Base-by-base conservation (phyloP, 2,113 vertebrate genomes). In the Chauna torquata region DNA sequence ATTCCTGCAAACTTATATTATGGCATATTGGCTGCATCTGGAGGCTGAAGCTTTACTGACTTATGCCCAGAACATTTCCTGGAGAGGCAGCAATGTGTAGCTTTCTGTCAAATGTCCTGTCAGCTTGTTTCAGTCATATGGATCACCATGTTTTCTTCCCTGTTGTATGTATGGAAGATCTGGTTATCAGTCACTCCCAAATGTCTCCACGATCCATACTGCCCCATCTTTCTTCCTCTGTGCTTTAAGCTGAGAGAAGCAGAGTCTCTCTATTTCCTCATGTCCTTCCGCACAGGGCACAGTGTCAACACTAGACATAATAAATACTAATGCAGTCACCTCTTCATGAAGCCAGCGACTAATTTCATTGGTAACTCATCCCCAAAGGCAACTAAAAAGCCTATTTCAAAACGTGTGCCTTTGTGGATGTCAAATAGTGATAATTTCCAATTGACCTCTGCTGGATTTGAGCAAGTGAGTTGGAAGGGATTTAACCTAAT, bases 1-100 rank as follows among this genome's bases (percentile, higher is more conserved):
- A 52, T 77, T 88, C 92, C 95, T 88, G 34, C 84, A 78, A 76
- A 86, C 69, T n/a, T 68, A 2, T 61, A 12, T 16, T 82, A 81
- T 62, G 78, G 69, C 40, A 58, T 77, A 40, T 14, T 79, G 86
- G 88, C 83, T 95, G 81, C 30, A 16, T 4, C 36, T 52, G 50
- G 92, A 91, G 88, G 55, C 96, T 78, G 61, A 49, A 62, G 52
- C 80, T 81, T 62, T 62, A 52, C 52, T 91, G 62, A 28, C 6
- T 19, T 34, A 7, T 2, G 47, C 54, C 4, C 64, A 34, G 84
- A 16, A 45, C 3, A 4, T 3, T 1, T 1, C 0, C n/a, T 32
- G 69, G 16, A 2, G 7, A 77, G 52, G 74, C 64, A 42, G 17
- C 11, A 82, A 61, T 44, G 3, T 0, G 13, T 7, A 32, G 24